Evolutionary conservation across 2,113 vertebrate genomes (phyloP), one percentile per base, ranked within the genome.

Genomic region (Onychostruthus taczanowskii): DNA sequence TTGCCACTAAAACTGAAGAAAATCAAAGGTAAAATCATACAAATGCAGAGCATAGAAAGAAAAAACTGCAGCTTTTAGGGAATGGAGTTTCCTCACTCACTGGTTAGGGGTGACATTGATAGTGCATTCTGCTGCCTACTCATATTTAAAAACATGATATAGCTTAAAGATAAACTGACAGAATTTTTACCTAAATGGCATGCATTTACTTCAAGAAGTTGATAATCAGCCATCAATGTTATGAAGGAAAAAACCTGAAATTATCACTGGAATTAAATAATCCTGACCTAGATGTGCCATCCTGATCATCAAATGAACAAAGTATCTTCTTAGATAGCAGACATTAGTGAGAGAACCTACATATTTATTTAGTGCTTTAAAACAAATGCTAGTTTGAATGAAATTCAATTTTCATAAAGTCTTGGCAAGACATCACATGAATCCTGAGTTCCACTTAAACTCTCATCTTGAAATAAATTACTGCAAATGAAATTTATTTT

Each of bases 391-490:
- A 41, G 7, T 7, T 17, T 69, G n/a, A 75, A 23, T 23, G 46
- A 74, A 81, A 80, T 59, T 41, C 21, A 67, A 9, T 62, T 74
- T 69, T 76, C 37, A 69, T 26, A n/a, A 74, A 49, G 18, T 20
- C 77, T 31, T 47, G 17, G 49, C 23, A 79, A 82, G 85, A 49
- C 10, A 18, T n/a, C 37, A 3, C 13, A 10, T 22, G 20, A 14
- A 41, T 53, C 41, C 28, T 10, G 16, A 84, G 24, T 10, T 52
- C 68, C 61, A 81, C 56, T 94, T 90, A 86, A 92, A 92, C 18
- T 27, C 68, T 78, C 64, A 68, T 74, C 56, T 84, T 81, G 33
- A 91, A 82, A 90, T 90, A 90, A 69, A 91, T 85, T 87, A 93
- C 73, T 78, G 46, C 16, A 69, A 73, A 61, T 87, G 7, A 90